Conservation (phyloP, 2,888 invertebrate genomes). For the Oxycera nigricornis region DNA sequence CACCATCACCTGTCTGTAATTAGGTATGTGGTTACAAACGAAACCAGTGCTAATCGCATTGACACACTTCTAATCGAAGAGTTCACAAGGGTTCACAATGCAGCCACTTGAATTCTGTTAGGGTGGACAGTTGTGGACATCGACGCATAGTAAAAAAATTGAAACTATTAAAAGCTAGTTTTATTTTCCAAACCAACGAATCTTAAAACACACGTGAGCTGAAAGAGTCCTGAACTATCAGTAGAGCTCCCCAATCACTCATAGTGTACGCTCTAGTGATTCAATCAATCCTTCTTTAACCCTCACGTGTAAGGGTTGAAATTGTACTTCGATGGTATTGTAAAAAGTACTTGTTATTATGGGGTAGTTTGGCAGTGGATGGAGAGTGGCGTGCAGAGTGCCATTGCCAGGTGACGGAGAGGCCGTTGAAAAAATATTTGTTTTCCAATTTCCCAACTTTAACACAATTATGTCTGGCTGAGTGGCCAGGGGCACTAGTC, state of each 20-base stretch:
- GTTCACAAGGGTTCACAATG: conserved; percentile 7
- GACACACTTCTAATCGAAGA: conserved; percentile 24
- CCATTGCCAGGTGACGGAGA: background rate
- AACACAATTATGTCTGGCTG: background rate
- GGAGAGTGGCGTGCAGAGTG: background rate
- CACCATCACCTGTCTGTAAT: background rate
- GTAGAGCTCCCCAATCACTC: background rate
- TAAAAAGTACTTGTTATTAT: background rate
- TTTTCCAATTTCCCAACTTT: conserved; percentile 2
- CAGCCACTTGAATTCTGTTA: background rate
- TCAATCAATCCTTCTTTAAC: background rate
- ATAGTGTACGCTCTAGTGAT: background rate
- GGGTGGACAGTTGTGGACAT: background rate
- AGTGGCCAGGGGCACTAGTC: background rate
- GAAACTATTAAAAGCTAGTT: background rate
- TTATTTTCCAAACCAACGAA: conserved; percentile 31
- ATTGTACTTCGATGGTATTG: background rate
- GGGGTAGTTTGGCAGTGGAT: background rate
- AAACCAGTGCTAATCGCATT: conserved; percentile 34
- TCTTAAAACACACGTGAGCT: background rate
- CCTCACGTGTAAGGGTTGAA: conserved; percentile 8
- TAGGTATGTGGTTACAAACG: conserved; percentile 15
- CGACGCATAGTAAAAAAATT: background rate
- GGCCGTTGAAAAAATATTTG: conserved; percentile 18
- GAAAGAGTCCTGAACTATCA: background rate